These are phyloP conservation scores for Hippopotamyrus pictus DNA, from an alignment of 2,797 vertebrate species.

Conservation along the genomic window DNA sequence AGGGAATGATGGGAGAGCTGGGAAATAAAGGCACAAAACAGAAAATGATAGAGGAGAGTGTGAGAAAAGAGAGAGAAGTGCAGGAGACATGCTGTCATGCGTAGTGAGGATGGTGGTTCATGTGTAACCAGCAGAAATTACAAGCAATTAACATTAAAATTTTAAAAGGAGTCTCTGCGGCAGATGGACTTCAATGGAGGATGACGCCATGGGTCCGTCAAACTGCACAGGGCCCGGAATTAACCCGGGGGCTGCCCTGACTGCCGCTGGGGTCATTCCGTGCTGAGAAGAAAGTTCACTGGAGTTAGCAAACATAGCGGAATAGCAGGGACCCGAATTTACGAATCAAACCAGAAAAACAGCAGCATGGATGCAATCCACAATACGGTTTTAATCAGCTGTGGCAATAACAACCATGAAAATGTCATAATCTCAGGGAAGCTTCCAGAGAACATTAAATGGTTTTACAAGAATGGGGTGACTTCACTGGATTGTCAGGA, in stretches of 20 bases:
- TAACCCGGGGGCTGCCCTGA: background rate
- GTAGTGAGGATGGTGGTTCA: slow-evolving; percentile 22
- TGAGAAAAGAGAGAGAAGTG: background rate
- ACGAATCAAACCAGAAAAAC: background rate
- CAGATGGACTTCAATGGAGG: slow-evolving; percentile 12
- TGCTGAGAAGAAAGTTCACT: background rate
- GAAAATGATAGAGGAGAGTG: background rate
- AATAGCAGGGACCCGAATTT: background rate
- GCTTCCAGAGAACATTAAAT: background rate
- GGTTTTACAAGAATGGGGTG: slow-evolving; percentile 14
- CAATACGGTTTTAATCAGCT: background rate
- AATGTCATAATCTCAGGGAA: slow-evolving; percentile 11
- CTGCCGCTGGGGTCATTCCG: background rate
- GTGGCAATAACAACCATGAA: slow-evolving; percentile 18
- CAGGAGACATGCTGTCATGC: background rate
- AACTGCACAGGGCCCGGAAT: background rate
- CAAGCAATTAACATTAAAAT: slow-evolving; percentile 44
- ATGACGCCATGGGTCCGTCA: slow-evolving; percentile 9
- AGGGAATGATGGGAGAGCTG: background rate
- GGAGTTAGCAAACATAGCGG: background rate
- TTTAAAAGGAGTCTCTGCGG: slow-evolving; percentile 17
- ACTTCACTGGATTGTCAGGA: background rate
- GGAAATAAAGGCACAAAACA: background rate
- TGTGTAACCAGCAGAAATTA: slow-evolving; percentile 33
- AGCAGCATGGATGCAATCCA: background rate